These are phyloP conservation scores for Fukomys damarensis DNA, from an alignment of 2,113 vertebrate genomes.

Conservation along the genomic window DNA sequence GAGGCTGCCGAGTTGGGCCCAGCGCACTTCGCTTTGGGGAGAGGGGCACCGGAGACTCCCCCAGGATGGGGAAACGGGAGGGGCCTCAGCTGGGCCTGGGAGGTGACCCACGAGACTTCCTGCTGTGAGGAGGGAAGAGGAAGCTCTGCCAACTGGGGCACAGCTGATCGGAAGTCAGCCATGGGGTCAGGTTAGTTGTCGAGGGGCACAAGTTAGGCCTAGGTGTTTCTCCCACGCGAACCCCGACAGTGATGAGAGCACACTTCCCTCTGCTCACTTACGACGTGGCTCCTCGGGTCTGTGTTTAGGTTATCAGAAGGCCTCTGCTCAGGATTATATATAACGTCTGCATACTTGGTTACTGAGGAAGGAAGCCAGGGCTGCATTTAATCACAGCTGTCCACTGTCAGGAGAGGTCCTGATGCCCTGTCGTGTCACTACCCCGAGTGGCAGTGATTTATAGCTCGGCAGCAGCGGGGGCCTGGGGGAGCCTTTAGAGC, in stretches of 20 bases:
- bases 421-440: slow-evolving; percentile 50
- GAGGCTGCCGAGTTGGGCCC: neutral
- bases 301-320: neutral
- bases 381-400: slow-evolving; percentile 45
- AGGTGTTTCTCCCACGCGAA: neutral
- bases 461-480: slow-evolving; percentile 30
- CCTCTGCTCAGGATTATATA: neutral
- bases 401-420: slow-evolving; percentile 49
- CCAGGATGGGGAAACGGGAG: too few relatives aligned
- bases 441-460: slow-evolving; percentile 60
- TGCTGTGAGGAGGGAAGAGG: neutral
- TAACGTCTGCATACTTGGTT: slow-evolving; percentile 5
- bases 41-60: neutral
- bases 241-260: neutral
- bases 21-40: neutral
- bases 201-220: neutral
- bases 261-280: neutral
- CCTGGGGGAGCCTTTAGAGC: slow-evolving; percentile 49
- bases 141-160: neutral
- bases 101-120: neutral
- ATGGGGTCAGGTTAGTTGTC: neutral
- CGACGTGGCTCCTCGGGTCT: neutral
- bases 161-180: neutral
- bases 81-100: neutral
- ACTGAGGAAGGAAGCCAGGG: slow-evolving; percentile 41